These are phyloP conservation scores for Bombus haemorrhoidalis DNA, from an alignment of 1,140 invertebrate species.

Conservation along the genomic window DNA sequence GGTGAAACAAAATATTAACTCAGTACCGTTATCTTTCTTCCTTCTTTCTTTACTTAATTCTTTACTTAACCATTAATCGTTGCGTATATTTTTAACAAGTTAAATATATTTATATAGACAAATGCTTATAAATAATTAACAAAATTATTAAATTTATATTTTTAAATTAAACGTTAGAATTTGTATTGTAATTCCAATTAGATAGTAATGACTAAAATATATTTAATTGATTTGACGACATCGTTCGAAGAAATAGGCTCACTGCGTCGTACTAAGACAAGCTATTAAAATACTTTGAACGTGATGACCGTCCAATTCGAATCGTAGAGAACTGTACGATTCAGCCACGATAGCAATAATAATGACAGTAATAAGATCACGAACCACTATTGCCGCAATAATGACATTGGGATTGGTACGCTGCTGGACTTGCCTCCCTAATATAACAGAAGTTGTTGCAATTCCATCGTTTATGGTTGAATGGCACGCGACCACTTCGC, in stretches of 20 bases:
- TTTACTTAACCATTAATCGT: too few relatives aligned
- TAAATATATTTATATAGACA: too few relatives aligned
- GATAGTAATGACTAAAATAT: not conserved
- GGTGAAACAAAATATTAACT: too few relatives aligned
- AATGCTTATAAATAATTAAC: not conserved
- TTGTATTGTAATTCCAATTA: not conserved
- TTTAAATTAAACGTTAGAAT: too few relatives aligned
- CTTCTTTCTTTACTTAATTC: too few relatives aligned
- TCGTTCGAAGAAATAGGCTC: not conserved
- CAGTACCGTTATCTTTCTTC: too few relatives aligned
- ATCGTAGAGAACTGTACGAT: constrained; percentile 41
- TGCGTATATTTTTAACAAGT: too few relatives aligned
- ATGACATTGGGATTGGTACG: constrained; percentile 70
- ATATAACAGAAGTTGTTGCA: constrained; percentile 78
- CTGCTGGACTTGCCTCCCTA: constrained; percentile 69
- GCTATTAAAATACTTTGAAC: constrained; percentile 49
- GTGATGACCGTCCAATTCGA: constrained; percentile 44
- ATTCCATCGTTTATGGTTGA: constrained; percentile 73
- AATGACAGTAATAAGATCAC: constrained; percentile 76
- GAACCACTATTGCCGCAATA: constrained; percentile 74
- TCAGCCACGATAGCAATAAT: constrained; percentile 61
- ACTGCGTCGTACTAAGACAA: not conserved
- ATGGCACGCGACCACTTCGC: constrained; percentile 72
- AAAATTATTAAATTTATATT: too few relatives aligned
- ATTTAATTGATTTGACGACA: not conserved